Evolutionary conservation across 2,888 invertebrate genomes (phyloP).

Genomic region (Chrysopilus asiliformis): DNA sequence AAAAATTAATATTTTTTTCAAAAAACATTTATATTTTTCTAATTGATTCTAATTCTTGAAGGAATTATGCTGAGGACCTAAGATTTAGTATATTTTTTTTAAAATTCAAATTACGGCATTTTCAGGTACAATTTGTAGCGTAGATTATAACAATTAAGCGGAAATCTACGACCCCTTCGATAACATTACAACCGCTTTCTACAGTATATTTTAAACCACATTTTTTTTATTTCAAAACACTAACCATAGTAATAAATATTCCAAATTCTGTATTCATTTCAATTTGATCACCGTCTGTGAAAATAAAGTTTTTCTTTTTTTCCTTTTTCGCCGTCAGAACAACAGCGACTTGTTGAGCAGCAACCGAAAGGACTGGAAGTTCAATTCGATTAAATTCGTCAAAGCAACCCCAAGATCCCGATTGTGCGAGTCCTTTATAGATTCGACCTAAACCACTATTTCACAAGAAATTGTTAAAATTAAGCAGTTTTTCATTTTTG

Average conservation of each 20-base stretch:
- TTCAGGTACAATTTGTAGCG: too few relatives aligned
- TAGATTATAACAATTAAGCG: too few relatives aligned
- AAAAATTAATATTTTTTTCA: conserved; percentile 1
- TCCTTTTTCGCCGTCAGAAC: conserved; percentile 88
- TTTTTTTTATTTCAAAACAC: conserved; percentile 4
- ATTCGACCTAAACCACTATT: conserved; percentile 80
- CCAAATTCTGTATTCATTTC: conserved; percentile 93
- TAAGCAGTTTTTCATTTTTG: neutral
- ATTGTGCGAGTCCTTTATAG: conserved; percentile 90
- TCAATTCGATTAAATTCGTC: conserved; percentile 96
- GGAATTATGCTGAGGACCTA: too few relatives aligned
- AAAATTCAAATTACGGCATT: too few relatives aligned
- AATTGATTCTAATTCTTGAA: too few relatives aligned
- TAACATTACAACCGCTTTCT: too few relatives aligned
- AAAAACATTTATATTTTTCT: too few relatives aligned
- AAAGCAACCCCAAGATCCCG: conserved; percentile 96
- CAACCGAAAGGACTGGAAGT: conserved; percentile 84
- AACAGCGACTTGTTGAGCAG: conserved; percentile 93
- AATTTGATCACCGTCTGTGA: conserved; percentile 88
- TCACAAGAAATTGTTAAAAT: too few relatives aligned
- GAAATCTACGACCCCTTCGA: too few relatives aligned
- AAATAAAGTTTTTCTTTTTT: conserved; percentile 77
- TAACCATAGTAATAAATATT: conserved; percentile 93
- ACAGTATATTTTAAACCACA: neutral
- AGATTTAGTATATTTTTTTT: too few relatives aligned